phyloP scores from a whole-genome alignment of 2,113 vertebrate species.

The Dendrocopos noguchii region DNA sequence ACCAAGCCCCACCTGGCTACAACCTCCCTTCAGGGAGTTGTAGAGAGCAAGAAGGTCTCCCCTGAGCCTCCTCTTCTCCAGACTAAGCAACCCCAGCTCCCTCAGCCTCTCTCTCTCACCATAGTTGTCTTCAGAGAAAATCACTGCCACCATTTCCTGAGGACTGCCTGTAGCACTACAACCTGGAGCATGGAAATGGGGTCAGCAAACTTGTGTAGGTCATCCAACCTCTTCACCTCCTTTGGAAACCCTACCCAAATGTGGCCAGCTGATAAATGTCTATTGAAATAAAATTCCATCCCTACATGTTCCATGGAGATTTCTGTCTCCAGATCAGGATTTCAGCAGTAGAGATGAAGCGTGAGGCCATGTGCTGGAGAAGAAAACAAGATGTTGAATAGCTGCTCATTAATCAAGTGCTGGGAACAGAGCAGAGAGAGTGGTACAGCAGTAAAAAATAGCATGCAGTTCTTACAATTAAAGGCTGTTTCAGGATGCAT shows the following conservation, averaged over 20 bases:
- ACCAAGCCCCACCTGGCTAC: too few relatives aligned
- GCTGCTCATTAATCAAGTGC: constrained; percentile 25
- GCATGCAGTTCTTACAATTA: background rate
- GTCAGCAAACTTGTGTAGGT: background rate
- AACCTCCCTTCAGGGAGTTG: too few relatives aligned
- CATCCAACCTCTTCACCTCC: background rate
- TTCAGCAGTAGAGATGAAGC: background rate
- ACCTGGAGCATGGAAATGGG: background rate
- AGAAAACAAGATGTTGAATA: constrained; percentile 42
- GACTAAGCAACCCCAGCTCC: too few relatives aligned
- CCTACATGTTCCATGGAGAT: background rate
- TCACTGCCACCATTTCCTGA: background rate
- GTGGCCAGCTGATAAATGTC: background rate
- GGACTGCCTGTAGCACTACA: too few relatives aligned
- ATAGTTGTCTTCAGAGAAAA: background rate
- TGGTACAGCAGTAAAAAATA: background rate
- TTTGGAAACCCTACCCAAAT: constrained; percentile 16
- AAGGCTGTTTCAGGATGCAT: constrained; percentile 1
- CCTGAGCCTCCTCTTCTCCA: too few relatives aligned
- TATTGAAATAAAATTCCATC: background rate
- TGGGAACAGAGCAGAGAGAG: background rate
- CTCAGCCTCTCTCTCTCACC: too few relatives aligned
- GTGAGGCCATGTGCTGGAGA: background rate
- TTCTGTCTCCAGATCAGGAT: constrained; percentile 8
- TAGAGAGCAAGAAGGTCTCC: too few relatives aligned